phyloP scores from a whole-genome alignment of 1,140 invertebrate genomes.

The Sipha flava region DNA sequence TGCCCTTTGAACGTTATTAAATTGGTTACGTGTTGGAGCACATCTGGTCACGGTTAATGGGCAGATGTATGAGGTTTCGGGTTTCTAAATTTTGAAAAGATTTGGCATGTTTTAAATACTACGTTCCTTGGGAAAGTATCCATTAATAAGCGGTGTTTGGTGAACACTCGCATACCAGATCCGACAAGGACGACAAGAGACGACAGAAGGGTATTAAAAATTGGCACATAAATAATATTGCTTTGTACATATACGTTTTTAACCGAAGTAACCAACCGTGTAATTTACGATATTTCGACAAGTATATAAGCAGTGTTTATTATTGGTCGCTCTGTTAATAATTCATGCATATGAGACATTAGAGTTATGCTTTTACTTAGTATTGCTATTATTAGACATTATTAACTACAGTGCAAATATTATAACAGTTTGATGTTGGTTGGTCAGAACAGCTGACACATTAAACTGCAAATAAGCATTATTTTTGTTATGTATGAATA shows the following conservation, averaged over 20 bases:
- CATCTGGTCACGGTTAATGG: conserved; percentile 12
- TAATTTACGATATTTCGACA: neutral
- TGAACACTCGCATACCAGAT: neutral
- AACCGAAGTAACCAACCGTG: neutral
- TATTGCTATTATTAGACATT: no score
- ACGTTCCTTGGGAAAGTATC: neutral
- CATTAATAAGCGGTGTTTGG: conserved; percentile 2
- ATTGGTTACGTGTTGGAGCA: neutral
- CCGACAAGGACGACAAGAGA: neutral
- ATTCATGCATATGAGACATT: no score
- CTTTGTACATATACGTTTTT: neutral
- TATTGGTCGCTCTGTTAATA: no score
- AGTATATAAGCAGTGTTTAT: neutral
- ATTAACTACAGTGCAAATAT: no score
- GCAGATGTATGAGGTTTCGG: conserved; percentile 15
- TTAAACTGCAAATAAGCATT: no score
- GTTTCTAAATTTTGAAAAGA: conserved; percentile 17
- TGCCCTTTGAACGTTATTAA: conserved; percentile 6
- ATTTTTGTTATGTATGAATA: no score
- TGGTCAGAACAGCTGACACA: no score
- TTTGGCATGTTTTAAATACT: conserved; percentile 19
- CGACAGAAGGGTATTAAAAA: neutral
- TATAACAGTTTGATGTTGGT: no score
- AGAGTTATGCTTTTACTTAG: no score
- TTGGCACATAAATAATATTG: neutral